These are phyloP conservation scores for Agonopterix arenella DNA, from an alignment of 2,888 invertebrate genomes.

Conservation along the genomic window DNA sequence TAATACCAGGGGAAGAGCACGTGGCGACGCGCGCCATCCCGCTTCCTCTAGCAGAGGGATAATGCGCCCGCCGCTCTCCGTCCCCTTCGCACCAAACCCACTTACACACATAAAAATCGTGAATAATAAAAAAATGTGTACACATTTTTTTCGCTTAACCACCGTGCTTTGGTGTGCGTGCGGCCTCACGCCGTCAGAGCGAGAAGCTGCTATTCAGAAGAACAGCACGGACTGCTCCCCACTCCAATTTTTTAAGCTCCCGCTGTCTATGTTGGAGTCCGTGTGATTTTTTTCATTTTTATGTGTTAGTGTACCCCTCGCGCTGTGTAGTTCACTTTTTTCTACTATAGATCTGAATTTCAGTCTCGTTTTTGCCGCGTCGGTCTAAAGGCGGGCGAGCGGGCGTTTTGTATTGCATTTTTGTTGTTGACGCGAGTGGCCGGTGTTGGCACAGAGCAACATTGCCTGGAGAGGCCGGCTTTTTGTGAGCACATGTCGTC, in stretches of 20 bases:
- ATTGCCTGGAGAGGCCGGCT: slow-evolving; percentile 49
- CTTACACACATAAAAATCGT: slow-evolving; percentile 77
- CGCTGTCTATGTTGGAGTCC: slow-evolving; percentile 61
- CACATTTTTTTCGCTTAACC: slow-evolving; percentile 77
- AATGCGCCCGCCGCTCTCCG: slow-evolving; percentile 29
- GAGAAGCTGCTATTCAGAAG: slow-evolving; percentile 42
- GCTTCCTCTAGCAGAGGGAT: slow-evolving; percentile 27
- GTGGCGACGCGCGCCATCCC: slow-evolving; percentile 62
- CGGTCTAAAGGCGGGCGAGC: slow-evolving; percentile 72
- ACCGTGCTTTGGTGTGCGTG: slow-evolving; percentile 58
- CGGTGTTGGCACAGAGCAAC: slow-evolving; percentile 29
- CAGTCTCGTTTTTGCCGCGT: slow-evolving; percentile 78
- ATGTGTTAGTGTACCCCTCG: slow-evolving; percentile 77
- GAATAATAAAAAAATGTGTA: slow-evolving; percentile 78
- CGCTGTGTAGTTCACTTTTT: slow-evolving; percentile 75
- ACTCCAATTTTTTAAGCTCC: slow-evolving; percentile 74
- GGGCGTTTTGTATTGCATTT: slow-evolving; percentile 67
- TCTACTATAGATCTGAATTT: slow-evolving; percentile 78
- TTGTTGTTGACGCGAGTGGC: slow-evolving; percentile 53
- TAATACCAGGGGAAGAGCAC: slow-evolving; percentile 75
- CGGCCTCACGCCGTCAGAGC: slow-evolving; percentile 62
- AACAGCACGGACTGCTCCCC: slow-evolving; percentile 50
- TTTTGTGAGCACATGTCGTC: slow-evolving; percentile 62
- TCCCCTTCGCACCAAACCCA: slow-evolving; percentile 66
- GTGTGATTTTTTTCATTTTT: slow-evolving; percentile 76